Evolutionary conservation across 2,797 vertebrate genomes (phyloP).

Genomic region (Micropoecilia bifurca): DNA sequence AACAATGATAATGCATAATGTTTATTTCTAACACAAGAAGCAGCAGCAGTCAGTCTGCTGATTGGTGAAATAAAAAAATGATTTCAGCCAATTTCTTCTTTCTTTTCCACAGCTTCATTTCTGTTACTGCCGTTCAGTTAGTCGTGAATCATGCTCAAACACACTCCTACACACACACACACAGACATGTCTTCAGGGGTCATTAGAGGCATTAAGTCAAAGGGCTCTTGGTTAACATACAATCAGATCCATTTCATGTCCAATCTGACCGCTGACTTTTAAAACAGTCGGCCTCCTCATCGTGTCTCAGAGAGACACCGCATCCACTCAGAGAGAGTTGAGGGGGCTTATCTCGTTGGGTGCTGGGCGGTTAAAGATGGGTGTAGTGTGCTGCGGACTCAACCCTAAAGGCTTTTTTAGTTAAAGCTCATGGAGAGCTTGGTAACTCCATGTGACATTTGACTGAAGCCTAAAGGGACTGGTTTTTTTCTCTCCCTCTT

Average conservation of each 20-base stretch:
- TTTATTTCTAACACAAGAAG: neutral
- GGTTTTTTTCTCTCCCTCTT: neutral
- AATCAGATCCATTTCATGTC: neutral
- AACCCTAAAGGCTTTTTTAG: neutral
- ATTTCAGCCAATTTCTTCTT: neutral
- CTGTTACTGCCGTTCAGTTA: neutral
- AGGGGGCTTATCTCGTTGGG: neutral
- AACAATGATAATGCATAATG: neutral
- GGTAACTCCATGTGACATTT: slow-evolving; percentile 39
- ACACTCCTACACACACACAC: slow-evolving; percentile 3
- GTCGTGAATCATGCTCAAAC: neutral
- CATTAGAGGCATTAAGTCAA: neutral
- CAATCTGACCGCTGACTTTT: neutral
- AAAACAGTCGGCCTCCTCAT: neutral
- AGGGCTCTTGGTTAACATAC: neutral
- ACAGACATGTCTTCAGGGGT: neutral
- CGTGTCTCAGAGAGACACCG: neutral
- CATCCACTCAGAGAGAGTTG: neutral
- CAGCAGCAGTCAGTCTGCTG: neutral
- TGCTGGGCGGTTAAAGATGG: neutral
- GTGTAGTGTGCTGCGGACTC: neutral
- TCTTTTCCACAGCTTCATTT: neutral
- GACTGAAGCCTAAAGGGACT: slow-evolving; percentile 21
- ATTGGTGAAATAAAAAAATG: slow-evolving; percentile 1
- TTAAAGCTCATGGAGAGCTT: neutral